Evolutionary conservation across 2,113 vertebrate genomes (phyloP).

Genomic region (Spilogale gracilis): DNA sequence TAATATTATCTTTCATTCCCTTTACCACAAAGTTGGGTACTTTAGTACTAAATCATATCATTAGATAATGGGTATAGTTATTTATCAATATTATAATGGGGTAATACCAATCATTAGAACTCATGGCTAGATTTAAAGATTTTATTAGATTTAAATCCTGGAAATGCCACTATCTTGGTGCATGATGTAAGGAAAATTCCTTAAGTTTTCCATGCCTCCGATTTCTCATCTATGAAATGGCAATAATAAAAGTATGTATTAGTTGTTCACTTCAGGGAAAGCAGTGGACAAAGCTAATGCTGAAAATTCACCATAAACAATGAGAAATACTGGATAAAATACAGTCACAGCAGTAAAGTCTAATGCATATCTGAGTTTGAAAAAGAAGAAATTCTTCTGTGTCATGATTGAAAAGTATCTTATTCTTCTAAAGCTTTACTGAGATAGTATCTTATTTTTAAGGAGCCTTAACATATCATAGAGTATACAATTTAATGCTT

Average conservation of each 20-base stretch:
- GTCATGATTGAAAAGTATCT: neutral
- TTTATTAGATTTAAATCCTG: neutral
- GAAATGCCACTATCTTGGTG: neutral
- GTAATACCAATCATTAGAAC: neutral
- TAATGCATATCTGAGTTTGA: neutral
- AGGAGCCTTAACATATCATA: neutral
- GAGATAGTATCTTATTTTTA: neutral
- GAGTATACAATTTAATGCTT: neutral
- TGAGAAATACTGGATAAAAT: neutral
- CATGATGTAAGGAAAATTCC: neutral
- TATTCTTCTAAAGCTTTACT: neutral
- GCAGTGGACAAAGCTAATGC: neutral
- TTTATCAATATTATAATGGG: neutral
- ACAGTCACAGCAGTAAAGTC: neutral
- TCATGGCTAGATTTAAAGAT: neutral
- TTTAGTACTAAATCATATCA: neutral
- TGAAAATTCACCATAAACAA: neutral
- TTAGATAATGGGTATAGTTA: neutral
- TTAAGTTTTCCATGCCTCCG: neutral
- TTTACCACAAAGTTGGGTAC: neutral
- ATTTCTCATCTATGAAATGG: neutral
- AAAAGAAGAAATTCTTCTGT: neutral
- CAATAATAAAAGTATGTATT: neutral
- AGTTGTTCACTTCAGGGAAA: neutral
- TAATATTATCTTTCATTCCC: neutral